A percentile compares a stretch with the other conserved stretches of the same genome.
Conservation (phyloP, 1,140 invertebrate species). For the Planococcus citri region DNA sequence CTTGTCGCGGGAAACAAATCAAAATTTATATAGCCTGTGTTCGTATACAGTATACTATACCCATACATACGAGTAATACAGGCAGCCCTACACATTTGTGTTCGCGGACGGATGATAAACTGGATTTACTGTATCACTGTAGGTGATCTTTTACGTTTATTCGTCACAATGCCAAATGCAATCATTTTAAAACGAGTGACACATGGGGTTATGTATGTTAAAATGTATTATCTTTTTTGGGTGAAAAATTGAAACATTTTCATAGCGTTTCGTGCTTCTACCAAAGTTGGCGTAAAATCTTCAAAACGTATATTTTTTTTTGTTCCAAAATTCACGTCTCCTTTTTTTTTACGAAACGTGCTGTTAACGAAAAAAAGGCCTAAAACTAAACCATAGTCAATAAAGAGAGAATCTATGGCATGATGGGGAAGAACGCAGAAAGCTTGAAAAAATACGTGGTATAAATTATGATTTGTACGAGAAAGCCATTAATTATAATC, state of each 20-base stretch:
- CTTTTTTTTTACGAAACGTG: not conserved
- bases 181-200: not conserved
- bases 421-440: too few species aligned
- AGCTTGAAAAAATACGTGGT: too few species aligned
- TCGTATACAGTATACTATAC: too few species aligned
- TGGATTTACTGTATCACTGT: not conserved
- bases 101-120: not conserved
- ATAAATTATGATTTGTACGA: too few species aligned
- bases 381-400: too few species aligned
- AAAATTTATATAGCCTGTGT: too few species aligned
- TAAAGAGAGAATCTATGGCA: too few species aligned
- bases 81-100: too few species aligned
- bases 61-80: too few species aligned
- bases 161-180: not conserved
- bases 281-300: not conserved
- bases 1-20: too few species aligned
- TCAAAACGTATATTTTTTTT: not conserved
- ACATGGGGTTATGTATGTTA: not conserved
- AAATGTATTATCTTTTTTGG: not conserved
- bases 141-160: not conserved
- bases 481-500: too few species aligned
- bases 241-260: not conserved
- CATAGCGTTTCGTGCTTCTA: not conserved
- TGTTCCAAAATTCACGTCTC: not conserved
- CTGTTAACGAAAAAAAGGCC: too few species aligned